A percentile compares a stretch with the other conserved stretches of the same genome.
Conservation (phyloP, 2,797 vertebrate species). For the Pelochelys cantorii region DNA sequence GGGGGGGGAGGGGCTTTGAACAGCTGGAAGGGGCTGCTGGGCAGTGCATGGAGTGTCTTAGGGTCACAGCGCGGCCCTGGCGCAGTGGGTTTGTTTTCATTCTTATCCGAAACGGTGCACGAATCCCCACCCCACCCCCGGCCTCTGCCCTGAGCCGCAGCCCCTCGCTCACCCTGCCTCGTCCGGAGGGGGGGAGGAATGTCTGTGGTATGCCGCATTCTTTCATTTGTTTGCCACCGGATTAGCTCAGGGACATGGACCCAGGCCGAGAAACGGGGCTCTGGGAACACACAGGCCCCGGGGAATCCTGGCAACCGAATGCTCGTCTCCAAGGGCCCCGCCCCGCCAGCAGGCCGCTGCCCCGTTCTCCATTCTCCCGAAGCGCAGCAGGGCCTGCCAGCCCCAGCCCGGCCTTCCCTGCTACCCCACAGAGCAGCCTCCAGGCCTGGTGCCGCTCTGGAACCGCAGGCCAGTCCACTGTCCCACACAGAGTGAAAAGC, state of each 20-base stretch:
- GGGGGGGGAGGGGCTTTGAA: neutral
- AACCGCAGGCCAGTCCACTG: neutral
- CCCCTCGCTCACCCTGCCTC: accelerated
- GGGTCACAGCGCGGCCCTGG: neutral
- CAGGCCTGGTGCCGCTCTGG: accelerated
- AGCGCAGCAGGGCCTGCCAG: neutral
- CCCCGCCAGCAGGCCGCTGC: neutral
- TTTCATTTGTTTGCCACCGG: neutral
- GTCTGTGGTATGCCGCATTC: neutral
- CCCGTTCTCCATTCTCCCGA: neutral
- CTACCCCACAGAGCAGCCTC: accelerated
- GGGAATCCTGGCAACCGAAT: too few species aligned
- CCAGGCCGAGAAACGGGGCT: neutral
- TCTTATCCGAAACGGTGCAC: neutral
- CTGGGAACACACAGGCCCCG: accelerated
- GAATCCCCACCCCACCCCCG: neutral
- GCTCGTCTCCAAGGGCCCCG: accelerated
- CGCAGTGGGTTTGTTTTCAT: neutral
- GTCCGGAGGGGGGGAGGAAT: neutral
- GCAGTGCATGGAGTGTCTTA: neutral
- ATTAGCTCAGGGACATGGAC: accelerated
- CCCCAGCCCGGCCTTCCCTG: neutral
- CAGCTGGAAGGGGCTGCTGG: neutral
- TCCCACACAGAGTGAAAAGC: neutral
- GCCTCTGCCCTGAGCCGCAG: accelerated